Evolutionary conservation across 2,888 invertebrate species (phyloP), one percentile per base, ranked within the genome.

Genomic region (Brenthis daphne): DNA sequence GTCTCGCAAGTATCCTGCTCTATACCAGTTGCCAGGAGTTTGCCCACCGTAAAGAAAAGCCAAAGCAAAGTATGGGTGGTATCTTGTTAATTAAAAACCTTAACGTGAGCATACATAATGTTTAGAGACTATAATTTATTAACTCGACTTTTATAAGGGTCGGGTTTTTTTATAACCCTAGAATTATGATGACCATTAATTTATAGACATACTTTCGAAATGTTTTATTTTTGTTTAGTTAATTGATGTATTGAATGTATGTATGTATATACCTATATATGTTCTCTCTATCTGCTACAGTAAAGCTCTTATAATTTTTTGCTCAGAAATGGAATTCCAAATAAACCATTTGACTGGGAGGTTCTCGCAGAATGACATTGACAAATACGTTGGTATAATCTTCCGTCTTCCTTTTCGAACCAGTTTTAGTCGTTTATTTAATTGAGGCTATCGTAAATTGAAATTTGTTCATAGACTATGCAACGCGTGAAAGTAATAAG

Each of bases 331-430:
- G 33, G 14, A 14, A 24, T 54, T 37, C 8, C 20, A 57, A 64
- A 20, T 57, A 13, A 43, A 53, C 53, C n/a, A 29, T 43, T 51
- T 53, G 47, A 57, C 24, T 33, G 20, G 24, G 48, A 54, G 56
- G 37, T 67, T 54, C 57, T 29, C 16, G 16, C 55, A 48, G 57
- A 65, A 29, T 66, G 61, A 71, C 55, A 64, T 54, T 57, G 66
- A 33, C 56, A 61, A 69, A 67, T 67, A 68, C 65, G 63, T 68
- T 57, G 47, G 60, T 37, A 56, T 29, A 68, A 47, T 73, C 68
- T 70, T 70, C 68, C 37, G 37, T 43, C 37, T 43, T 65, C 69
- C 68, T 60, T 70, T 67, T 64, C 37, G n/a, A 74, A 73, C 72
- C 65, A 43, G 72, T 72, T 72, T 56, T 14, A 16, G 50, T 24